Base-by-base conservation (phyloP, 2,888 invertebrate species). In the Neoascia interrupta region DNA sequence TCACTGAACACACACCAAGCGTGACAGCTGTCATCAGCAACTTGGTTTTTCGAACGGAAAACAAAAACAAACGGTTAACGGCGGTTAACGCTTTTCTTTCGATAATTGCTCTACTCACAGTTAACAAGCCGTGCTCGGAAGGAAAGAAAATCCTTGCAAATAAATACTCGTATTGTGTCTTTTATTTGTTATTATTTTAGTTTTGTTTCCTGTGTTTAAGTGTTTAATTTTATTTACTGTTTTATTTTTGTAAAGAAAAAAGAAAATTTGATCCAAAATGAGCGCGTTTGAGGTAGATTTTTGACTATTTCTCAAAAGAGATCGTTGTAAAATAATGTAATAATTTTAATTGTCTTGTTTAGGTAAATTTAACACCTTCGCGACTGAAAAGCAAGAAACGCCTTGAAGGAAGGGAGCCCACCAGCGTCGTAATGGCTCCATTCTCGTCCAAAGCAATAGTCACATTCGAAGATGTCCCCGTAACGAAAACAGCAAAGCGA, bases 371-470 rank as follows among this genome's bases (percentile, higher is more conserved):
- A 16, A 89, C 89, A 11, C 89, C 89, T 26, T 83, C 87, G n/a
- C 84, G 87, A 2, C 47, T 82, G 0, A 86, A 86, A 70, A 84
- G 82, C 43, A 85, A 85, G 69, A 86, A 84, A 85, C 85, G 84
- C 81, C 86, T 81, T 83, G 91, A 82, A 87, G 87, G 82, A 72
- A 86, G 81, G 82, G 89, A 87, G 82, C 87, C 87, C 5, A 83
- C 86, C 0, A 76, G 82, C 41, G 90, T 94, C 10, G 86, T 91
- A 41, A 89, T 94, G 83, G 93, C 92, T 8, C 93, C 93, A 1
- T 94, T 94, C 87, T 90, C 92, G n/a, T 88, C 90, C 61, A 91
- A 91, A 82, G 92, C 93, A 2, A 92, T 92, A 88, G 90, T 94
- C 13, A 89, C 91, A n/a, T 94, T 94, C 84, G 92, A 93, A 80